Evolutionary conservation across 1,140 invertebrate species (phyloP).

Genomic region (Potamilus streckersoni): DNA sequence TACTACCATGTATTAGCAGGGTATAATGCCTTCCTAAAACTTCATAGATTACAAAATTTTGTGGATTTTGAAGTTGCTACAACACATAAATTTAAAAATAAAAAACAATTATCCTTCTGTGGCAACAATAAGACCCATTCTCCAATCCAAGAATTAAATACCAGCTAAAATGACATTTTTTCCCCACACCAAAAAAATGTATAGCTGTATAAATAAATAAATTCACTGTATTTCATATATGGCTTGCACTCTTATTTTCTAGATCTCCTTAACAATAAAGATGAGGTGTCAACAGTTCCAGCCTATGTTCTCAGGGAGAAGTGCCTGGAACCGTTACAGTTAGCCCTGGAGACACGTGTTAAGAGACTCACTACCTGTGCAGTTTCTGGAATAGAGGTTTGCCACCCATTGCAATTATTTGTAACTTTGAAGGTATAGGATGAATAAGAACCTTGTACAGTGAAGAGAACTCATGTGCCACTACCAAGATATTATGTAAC

Average conservation of each 20-base stretch:
- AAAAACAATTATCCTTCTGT: too few relatives aligned
- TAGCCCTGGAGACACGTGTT: slow-evolving; percentile 87
- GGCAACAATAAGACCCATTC: too few relatives aligned
- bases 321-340: slow-evolving; percentile 84
- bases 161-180: too few relatives aligned
- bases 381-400: slow-evolving; percentile 78
- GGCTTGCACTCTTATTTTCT: slow-evolving; percentile 43
- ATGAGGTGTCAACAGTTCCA: slow-evolving; percentile 80
- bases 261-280: slow-evolving; percentile 87
- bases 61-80: too few relatives aligned
- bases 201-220: too few relatives aligned
- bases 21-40: too few relatives aligned
- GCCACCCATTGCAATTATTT: neutral
- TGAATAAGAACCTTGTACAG: neutral
- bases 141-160: too few relatives aligned
- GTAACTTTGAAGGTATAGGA: neutral
- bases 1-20: too few relatives aligned
- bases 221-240: too few relatives aligned
- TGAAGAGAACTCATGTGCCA: neutral
- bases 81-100: too few relatives aligned
- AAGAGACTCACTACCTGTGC: slow-evolving; percentile 85
- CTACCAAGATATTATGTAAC: neutral
- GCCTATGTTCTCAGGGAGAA: slow-evolving; percentile 83
- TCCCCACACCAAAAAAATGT: too few relatives aligned
- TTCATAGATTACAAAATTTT: too few relatives aligned